Base-by-base conservation (phyloP, 1,140 invertebrate species). In the Leptonema lineaticorne region DNA sequence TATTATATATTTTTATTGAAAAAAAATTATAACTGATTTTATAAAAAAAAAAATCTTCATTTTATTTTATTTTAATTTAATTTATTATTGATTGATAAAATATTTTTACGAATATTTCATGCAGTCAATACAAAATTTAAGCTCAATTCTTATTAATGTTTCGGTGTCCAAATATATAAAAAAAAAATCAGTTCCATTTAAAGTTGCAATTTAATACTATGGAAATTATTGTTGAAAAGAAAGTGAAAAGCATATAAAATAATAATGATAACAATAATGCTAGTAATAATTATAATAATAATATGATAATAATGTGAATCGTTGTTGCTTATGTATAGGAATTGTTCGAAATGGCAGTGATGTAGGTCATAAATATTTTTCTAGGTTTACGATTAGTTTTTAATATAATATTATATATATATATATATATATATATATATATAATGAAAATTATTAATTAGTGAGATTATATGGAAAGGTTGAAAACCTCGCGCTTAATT, bases 271-370 rank as follows among this genome's bases (percentile, higher is more conserved):
- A n/a, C n/a, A n/a, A n/a, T n/a, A n/a, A n/a, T n/a, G n/a, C n/a
- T n/a, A n/a, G n/a, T n/a, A n/a, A n/a, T n/a, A n/a, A n/a, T n/a
- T n/a, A n/a, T n/a, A n/a, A 41, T 41, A 41, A 14, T 33, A 41
- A 16, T 41, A 41, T 41, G 16, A 41, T 41, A 41, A 14, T 14
- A 63, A 46, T 26, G 41, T 37, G 41, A 64, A 29, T 64, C 46
- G 45, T 64, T 64, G 62, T 64, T 64, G 62, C 45, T 64, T 64
- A 64, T 64, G 62, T 64, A 64, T 64, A 64, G 46, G 46, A 64
- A 64, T 50, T 50, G 62, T 64, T 64, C 46, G 45, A 64, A 64
- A 64, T 50, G 62, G 62, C 62, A 64, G 62, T 64, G 62, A 64
- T 64, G 20, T 62, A 62, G 41, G 41, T 62, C 27, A 62, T 8